Base-by-base conservation (phyloP, 92 coral and sea anemone species). In the Desmophyllum pertusum region DNA sequence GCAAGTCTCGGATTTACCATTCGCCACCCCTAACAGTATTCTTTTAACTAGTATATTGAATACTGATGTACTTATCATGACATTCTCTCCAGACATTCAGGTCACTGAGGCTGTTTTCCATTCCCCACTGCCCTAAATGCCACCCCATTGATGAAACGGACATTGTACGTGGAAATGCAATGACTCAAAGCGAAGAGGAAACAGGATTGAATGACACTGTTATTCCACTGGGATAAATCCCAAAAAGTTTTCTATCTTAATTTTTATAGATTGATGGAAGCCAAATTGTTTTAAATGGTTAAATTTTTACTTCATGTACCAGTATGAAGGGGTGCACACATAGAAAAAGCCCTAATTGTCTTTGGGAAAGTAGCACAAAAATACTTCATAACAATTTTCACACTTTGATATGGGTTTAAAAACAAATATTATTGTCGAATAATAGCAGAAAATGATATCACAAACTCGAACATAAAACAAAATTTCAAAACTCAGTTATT, bases 41-140 rank as follows among this genome's bases (percentile, higher is more conserved):
- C 17, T 21, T 48, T 45, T 48, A 48, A 48, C 21, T 4, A 13
- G 53, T 48, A 48, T 48, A 48, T n/a, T 21, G 6, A 45, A 9
- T 19, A 41, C 51, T 71, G 17, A 71, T 18, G 9, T 72, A 0
- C 38, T 33, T 33, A 23, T 41, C 23, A 2, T 43, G 0, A 39
- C 23, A 13, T 59, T 81, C 3, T 43, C 45, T 81, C 37, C 64
- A 87, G 90, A 82, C 87, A 1, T 81, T 87, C 72, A 43, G 87
- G 38, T 66, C 81, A 15, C 86, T 87, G 33, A 87, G 90, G 73
- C 78, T 87, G 75, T 87, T 87, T 76, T 40, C 79, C 23, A 40
- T 31, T 72, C 2, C 71, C 27, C 79, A 45, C 21, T 82, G 79
- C 40, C 86, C 72, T 42, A 71, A 82, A 30, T 82, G 86, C 23